Percentiles rank a stretch among this genome's conserved stretches.
Evolutionary conservation across 2,113 vertebrate species (phyloP).

Genomic region (Eurypyga helias): DNA sequence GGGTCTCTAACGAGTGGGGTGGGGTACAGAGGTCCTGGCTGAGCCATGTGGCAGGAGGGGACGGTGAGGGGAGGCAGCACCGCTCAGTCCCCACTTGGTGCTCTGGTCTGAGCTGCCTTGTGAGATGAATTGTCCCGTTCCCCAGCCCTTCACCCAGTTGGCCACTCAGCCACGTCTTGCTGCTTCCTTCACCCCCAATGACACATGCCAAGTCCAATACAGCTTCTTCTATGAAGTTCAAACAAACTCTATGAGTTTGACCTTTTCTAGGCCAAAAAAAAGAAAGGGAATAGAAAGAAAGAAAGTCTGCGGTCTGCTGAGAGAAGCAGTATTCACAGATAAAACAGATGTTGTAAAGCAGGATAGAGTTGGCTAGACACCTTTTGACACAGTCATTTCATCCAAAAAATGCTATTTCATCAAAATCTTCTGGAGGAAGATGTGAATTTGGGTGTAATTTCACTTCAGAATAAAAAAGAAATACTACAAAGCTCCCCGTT

Average conservation of each 20-base stretch:
- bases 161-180: rapidly evolving
- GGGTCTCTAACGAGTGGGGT: rapidly evolving
- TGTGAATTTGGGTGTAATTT: background rate
- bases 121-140: rapidly evolving
- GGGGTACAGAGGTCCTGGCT: background rate
- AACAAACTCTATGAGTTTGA: background rate
- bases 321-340: background rate
- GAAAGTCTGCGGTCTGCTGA: background rate
- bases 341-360: background rate
- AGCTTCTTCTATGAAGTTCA: background rate
- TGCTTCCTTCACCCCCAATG: background rate
- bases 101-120: background rate
- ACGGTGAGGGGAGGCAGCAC: background rate
- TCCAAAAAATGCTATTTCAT: background rate
- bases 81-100: rapidly evolving
- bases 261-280: background rate
- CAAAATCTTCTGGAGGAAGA: background rate
- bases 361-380: background rate
- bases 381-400: background rate
- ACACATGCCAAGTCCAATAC: background rate
- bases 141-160: background rate
- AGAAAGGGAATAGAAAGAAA: background rate
- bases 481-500: background rate
- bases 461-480: background rate
- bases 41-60: background rate